Conservation (phyloP, 1,140 invertebrate genomes). For the Heliconius eleuchia region DNA sequence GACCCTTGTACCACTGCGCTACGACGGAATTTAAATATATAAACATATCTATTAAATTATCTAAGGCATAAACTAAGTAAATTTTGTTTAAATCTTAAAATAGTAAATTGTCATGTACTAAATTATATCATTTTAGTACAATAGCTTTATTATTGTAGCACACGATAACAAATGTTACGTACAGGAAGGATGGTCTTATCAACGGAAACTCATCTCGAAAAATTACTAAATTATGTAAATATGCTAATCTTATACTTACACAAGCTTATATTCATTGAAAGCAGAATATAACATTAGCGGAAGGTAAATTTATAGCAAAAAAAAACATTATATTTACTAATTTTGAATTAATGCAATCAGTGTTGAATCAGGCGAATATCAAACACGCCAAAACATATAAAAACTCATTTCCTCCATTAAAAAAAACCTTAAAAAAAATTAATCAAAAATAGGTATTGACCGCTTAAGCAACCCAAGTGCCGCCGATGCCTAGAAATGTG, state of each 20-base stretch:
- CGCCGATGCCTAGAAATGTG: conserved; percentile 9
- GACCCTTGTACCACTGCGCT: no score
- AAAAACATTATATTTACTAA: neutral
- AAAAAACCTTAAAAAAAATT: no score
- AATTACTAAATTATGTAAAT: conserved; percentile 26
- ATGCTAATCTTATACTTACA: conserved; percentile 21
- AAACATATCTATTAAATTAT: neutral
- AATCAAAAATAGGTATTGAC: neutral
- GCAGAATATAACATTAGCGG: neutral
- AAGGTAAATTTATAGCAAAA: neutral
- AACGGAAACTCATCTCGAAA: conserved; percentile 57
- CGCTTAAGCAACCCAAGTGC: neutral
- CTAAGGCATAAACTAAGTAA: neutral
- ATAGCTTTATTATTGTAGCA: conserved; percentile 8
- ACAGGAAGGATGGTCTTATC: conserved; percentile 66
- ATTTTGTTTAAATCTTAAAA: neutral
- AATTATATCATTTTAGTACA: neutral
- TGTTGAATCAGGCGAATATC: no score
- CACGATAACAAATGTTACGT: conserved; percentile 17
- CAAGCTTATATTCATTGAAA: neutral
- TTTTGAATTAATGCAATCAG: neutral
- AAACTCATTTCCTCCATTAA: no score
- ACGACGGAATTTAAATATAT: no score
- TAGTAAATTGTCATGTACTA: neutral
- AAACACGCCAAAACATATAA: no score